phyloP scores from a whole-genome alignment of 1,140 invertebrate genomes.

The Scaptomyza hsui region DNA sequence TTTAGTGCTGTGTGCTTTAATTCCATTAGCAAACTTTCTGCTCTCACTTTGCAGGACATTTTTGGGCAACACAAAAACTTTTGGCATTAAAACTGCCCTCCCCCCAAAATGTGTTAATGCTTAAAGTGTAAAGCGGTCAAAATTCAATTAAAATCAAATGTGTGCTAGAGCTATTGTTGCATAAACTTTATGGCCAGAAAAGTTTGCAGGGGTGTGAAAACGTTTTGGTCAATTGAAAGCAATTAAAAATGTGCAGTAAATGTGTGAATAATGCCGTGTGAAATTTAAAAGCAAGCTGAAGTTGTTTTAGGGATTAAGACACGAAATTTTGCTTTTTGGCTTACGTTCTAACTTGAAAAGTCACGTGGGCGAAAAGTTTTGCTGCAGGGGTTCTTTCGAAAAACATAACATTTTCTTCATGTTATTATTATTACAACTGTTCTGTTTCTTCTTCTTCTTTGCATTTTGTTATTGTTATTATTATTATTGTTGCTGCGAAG shows the following conservation, averaged over 20 bases:
- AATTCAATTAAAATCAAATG: slow-evolving; percentile 74
- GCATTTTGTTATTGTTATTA: slow-evolving; percentile 7
- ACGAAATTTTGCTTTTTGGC: not conserved
- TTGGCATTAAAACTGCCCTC: slow-evolving; percentile 46
- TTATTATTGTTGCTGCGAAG: not conserved
- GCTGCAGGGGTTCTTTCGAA: not conserved
- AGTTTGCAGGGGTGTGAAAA: slow-evolving; percentile 36
- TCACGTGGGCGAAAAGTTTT: not conserved
- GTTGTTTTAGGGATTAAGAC: slow-evolving; percentile 2
- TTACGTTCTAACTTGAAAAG: not conserved
- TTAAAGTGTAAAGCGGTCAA: slow-evolving; percentile 47
- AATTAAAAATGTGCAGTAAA: slow-evolving; percentile 52
- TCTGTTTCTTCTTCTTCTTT: not conserved
- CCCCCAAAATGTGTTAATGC: slow-evolving; percentile 45
- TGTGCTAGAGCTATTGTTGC: slow-evolving; percentile 35
- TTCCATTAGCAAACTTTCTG: slow-evolving; percentile 53
- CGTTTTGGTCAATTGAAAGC: slow-evolving; percentile 71
- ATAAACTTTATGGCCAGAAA: slow-evolving; percentile 58
- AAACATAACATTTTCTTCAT: not conserved
- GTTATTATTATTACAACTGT: slow-evolving; percentile 22
- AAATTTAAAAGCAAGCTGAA: slow-evolving; percentile 1
- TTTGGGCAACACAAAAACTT: slow-evolving; percentile 45
- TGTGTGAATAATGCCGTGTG: slow-evolving; percentile 9
- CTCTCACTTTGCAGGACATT: slow-evolving; percentile 39
- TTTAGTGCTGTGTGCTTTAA: slow-evolving; percentile 44